phyloP scores from a whole-genome alignment of 2,113 vertebrate species.

The Numida meleagris region DNA sequence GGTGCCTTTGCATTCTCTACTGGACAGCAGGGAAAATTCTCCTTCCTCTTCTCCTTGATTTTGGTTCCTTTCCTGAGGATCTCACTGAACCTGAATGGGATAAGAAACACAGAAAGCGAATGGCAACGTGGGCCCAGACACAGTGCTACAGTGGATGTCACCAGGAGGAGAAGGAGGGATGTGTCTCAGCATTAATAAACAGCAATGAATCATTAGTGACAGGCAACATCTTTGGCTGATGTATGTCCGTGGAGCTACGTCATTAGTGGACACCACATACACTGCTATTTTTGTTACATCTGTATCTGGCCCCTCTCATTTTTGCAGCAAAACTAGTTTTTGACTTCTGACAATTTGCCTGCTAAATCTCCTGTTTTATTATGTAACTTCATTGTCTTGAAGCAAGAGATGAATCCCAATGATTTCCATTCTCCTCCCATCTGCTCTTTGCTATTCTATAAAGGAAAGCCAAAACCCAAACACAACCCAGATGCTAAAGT shows the following conservation, averaged over 20 bases:
- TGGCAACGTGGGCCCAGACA: not conserved
- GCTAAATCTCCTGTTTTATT: not conserved
- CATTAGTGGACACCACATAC: not conserved
- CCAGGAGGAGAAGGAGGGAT: not conserved
- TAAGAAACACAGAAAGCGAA: not conserved
- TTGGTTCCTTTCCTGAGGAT: not conserved
- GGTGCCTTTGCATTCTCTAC: not conserved
- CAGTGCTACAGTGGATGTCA: not conserved
- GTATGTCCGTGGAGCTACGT: not conserved
- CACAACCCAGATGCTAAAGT: not conserved
- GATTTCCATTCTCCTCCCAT: not conserved
- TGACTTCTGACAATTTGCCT: not conserved
- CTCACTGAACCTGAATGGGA: not conserved
- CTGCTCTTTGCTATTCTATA: not conserved
- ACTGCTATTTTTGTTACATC: not conserved
- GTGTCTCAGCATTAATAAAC: not conserved
- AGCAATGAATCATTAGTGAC: fast-evolving
- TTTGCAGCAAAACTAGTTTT: not conserved
- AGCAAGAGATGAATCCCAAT: not conserved
- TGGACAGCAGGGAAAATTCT: not conserved
- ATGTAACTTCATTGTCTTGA: not conserved
- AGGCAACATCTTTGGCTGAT: not conserved
- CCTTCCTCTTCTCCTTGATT: not conserved
- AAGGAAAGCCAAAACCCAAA: conserved; percentile 19
- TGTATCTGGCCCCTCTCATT: not conserved